Evolutionary conservation across 2,888 invertebrate species (phyloP), one percentile per base, ranked within the genome.

Genomic region (Dione vanillae): DNA sequence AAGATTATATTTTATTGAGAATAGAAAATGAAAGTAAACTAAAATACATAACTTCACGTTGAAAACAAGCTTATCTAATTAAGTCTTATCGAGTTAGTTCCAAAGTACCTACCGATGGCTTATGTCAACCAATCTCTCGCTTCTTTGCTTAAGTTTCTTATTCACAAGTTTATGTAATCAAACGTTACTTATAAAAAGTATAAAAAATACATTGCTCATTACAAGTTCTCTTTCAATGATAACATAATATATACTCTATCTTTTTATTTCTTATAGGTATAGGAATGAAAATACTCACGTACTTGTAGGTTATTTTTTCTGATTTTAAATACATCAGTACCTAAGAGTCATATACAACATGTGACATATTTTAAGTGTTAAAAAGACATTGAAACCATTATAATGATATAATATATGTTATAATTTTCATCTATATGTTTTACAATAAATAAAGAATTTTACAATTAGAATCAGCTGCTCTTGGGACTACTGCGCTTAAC

Each of bases 51-150:
- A 62, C 20, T 52, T 51, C 8, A 35, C 7, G 7, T 37, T 51
- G 8, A 51, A 61, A 52, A 51, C 51, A 65, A 65, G 11, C 14
- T 37, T 58, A 59, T 67, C 59, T 62, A 62, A 52, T 68, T 54
- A 45, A 54, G 62, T 52, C 54, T 14, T 20, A 37, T 62, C 35
- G 45, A 11, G 35, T 43, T 68, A 68, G 45, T 45, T 62, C 45
- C 20, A 59, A 67, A 68, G 43, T 27, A 49, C 7, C 43, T n/a
- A 45, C 12, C 37, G 49, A 52, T 62, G 59, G 51, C 47, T 56
- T 47, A 66, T 11, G 49, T 58, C 16, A 62, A 62, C 62, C 62
- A 37, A 37, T 27, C 27, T 27, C 20, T 7, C 9, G 37, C 47
- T 64, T 37, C 19, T 37, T 49, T 47, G 49, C 12, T 47, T 19